Evolutionary conservation across 2,797 vertebrate species (phyloP).

Genomic region (Sphenodon punctatus): DNA sequence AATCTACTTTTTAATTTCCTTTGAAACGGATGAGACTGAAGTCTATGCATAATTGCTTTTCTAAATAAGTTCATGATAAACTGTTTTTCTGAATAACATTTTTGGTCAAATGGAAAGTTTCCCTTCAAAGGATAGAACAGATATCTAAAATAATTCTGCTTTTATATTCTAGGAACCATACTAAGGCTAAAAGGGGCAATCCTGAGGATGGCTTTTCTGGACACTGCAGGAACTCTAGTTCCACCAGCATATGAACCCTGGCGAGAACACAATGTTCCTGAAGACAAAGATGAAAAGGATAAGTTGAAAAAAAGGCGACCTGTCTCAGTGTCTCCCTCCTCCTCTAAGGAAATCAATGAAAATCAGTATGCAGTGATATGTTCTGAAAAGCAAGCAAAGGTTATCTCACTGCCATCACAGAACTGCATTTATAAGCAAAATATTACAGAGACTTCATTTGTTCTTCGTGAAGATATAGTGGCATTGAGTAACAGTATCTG

Average conservation of each 20-base stretch:
- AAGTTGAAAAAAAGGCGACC: slow-evolving; percentile 85
- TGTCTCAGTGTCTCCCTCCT: slow-evolving; percentile 91
- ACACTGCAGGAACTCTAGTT: slow-evolving; percentile 86
- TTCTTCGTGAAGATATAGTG: slow-evolving; percentile 94
- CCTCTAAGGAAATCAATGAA: slow-evolving; percentile 95
- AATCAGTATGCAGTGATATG: slow-evolving; percentile 96
- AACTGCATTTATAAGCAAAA: slow-evolving; percentile 95
- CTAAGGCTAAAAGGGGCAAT: slow-evolving; percentile 93
- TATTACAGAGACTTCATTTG: slow-evolving; percentile 96
- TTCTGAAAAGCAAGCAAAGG: slow-evolving; percentile 99
- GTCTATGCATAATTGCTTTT: background rate
- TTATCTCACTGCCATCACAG: slow-evolving; percentile 94
- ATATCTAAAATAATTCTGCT: slow-evolving; percentile 25
- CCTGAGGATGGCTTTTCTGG: slow-evolving; percentile 92
- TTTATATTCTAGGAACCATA: slow-evolving; percentile 84
- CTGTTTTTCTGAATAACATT: background rate
- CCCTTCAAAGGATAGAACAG: background rate
- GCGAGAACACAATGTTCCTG: slow-evolving; percentile 88
- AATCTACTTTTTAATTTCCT: background rate
- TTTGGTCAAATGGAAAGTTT: background rate
- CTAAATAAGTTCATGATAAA: accelerated
- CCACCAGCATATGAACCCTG: slow-evolving; percentile 89
- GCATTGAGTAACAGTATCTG: slow-evolving; percentile 90
- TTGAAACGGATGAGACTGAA: background rate
- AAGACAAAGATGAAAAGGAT: slow-evolving; percentile 94